These are phyloP conservation scores for Oreonectes daqikongensis DNA, from an alignment of 2,797 vertebrate species.

Conservation along the genomic window DNA sequence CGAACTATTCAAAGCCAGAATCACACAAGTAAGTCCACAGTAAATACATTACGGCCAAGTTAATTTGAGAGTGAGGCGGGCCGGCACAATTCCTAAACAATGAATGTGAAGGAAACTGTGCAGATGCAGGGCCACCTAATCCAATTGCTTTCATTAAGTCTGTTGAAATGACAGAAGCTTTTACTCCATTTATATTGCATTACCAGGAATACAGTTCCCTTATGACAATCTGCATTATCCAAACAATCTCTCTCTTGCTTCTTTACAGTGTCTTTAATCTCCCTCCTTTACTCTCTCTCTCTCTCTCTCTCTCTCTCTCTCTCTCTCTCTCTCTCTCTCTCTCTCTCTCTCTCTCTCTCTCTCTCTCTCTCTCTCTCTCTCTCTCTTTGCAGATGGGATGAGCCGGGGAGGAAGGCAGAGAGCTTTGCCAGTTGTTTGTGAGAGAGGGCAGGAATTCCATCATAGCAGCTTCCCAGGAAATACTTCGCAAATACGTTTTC, in stretches of 20 bases:
- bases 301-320: constrained; percentile 11
- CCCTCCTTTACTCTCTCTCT: constrained; percentile 27
- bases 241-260: constrained; percentile 66
- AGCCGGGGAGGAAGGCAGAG: constrained; percentile 58
- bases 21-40: constrained; percentile 21
- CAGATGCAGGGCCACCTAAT: constrained; percentile 62
- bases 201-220: constrained; percentile 67
- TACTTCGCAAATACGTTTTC: constrained; percentile 38
- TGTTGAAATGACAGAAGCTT: constrained; percentile 67
- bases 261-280: constrained; percentile 47
- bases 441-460: constrained; percentile 59
- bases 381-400: constrained; percentile 67
- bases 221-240: constrained; percentile 73
- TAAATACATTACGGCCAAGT: constrained; percentile 55
- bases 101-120: constrained; percentile 61
- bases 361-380: constrained; percentile 55
- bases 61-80: constrained; percentile 58
- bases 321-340: constrained; percentile 25
- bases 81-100: constrained; percentile 64
- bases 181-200: constrained; percentile 65
- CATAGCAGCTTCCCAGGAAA: constrained; percentile 60
- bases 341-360: constrained; percentile 30
- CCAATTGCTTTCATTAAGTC: constrained; percentile 70
- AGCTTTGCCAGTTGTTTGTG: constrained; percentile 63
- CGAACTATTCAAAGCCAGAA: constrained; percentile 19